A percentile compares a stretch with the other conserved stretches of the same genome.
Evolutionary conservation across 2,888 invertebrate genomes (phyloP).

Genomic region (Atherix ibis): DNA sequence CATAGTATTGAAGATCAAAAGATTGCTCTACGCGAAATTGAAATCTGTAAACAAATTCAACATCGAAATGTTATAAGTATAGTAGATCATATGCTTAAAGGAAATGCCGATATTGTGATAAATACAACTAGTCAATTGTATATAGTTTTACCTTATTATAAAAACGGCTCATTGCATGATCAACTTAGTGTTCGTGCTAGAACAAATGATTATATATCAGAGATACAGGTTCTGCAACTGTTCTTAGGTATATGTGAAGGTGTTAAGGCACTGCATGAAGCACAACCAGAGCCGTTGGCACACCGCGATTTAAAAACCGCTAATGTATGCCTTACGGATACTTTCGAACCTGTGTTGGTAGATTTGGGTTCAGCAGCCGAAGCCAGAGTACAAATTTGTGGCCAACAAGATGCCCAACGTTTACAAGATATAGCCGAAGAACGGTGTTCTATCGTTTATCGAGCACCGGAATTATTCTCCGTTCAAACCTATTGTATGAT

Average conservation of each 20-base stretch:
- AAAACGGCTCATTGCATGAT: constrained; percentile 59
- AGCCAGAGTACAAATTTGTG: constrained; percentile 45
- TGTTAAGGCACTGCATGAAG: constrained; percentile 55
- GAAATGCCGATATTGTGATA: constrained; percentile 46
- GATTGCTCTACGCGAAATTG: constrained; percentile 53
- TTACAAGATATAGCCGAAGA: constrained; percentile 70
- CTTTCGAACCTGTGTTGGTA: constrained; percentile 58
- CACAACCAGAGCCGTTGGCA: constrained; percentile 55
- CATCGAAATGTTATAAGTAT: constrained; percentile 60
- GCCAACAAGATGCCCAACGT: constrained; percentile 49
- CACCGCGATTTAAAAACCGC: constrained; percentile 77
- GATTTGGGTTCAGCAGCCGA: constrained; percentile 61
- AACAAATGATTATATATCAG: constrained; percentile 42
- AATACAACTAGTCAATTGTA: constrained; percentile 55
- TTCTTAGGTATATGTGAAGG: constrained; percentile 61
- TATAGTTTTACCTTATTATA: constrained; percentile 60
- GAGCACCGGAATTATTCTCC: constrained; percentile 76
- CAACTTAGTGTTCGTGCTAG: constrained; percentile 45
- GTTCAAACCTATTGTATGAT: constrained; percentile 66
- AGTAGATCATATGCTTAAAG: constrained; percentile 49
- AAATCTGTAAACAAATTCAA: constrained; percentile 50
- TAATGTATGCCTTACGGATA: constrained; percentile 61
- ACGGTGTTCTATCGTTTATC: constrained; percentile 72
- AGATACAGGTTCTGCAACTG: constrained; percentile 48
- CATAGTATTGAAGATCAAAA: constrained; percentile 63